Evolutionary conservation across 2,113 vertebrate species (phyloP).

Genomic region (Paracanthobrama guichenoti): DNA sequence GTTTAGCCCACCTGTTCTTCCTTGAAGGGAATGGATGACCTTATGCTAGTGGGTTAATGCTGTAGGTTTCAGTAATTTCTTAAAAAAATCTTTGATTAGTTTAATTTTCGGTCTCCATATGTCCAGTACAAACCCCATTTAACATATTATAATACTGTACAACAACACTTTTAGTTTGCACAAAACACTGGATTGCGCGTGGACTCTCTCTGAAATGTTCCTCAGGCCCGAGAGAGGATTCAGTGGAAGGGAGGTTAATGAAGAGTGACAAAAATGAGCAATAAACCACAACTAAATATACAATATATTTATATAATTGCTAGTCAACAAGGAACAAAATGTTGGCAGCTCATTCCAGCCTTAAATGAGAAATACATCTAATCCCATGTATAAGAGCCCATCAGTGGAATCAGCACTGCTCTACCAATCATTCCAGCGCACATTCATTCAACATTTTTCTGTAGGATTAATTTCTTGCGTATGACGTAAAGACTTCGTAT

Average conservation of each 20-base stretch:
- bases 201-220: neutral
- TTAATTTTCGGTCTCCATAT: neutral
- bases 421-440: neutral
- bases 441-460: constrained; percentile 17
- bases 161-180: neutral
- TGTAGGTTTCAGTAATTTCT: neutral
- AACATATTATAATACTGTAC: neutral
- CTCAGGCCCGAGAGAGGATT: neutral
- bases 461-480: constrained; percentile 10
- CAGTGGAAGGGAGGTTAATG: neutral
- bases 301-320: neutral
- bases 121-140: neutral
- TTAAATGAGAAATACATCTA: neutral
- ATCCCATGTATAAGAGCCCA: constrained; percentile 11
- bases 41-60: constrained; percentile 9
- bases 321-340: constrained; percentile 10
- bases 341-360: neutral
- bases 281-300: constrained; percentile 22
- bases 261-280: neutral
- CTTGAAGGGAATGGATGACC: neutral
- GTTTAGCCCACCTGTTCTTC: constrained; percentile 33
- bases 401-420: neutral
- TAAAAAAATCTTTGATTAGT: neutral
- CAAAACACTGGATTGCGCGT: neutral
- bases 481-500: neutral